A percentile compares a stretch with the other conserved stretches of the same genome.
Conservation (phyloP, 2,797 vertebrate species). For the Melopsittacus undulatus region DNA sequence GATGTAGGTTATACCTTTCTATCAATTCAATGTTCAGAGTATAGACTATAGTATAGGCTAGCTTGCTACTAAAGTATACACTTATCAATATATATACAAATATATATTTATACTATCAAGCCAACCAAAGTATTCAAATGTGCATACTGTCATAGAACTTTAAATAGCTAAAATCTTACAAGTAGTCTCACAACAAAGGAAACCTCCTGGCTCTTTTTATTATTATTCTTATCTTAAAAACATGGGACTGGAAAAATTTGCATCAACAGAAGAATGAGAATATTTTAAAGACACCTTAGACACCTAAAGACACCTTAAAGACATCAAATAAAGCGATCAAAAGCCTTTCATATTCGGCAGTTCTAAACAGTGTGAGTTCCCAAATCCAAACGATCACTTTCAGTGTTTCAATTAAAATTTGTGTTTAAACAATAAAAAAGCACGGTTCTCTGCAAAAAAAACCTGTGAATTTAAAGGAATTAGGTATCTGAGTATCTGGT, state of each 20-base stretch:
- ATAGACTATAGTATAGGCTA: neutral
- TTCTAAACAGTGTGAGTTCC: fast-evolving
- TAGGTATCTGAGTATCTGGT: fast-evolving
- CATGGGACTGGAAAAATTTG: neutral
- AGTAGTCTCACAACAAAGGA: neutral
- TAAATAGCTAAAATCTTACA: fast-evolving
- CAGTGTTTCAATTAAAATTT: neutral
- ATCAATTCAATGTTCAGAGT: neutral
- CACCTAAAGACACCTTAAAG: neutral
- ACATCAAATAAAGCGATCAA: neutral
- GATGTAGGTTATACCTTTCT: neutral
- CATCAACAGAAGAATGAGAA: neutral
- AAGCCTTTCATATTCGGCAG: neutral
- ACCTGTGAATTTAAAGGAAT: neutral
- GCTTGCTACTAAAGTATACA: neutral
- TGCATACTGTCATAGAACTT: neutral
- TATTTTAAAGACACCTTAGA: neutral
- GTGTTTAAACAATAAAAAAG: neutral
- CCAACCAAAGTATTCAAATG: neutral
- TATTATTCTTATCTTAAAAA: neutral
- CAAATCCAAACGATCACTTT: fast-evolving
- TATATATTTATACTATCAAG: neutral
- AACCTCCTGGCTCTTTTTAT: neutral
- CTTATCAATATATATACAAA: neutral
- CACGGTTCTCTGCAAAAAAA: neutral